Conservation (phyloP, 2,113 vertebrate genomes). For the Gnathonemus echidnorhynchus region DNA sequence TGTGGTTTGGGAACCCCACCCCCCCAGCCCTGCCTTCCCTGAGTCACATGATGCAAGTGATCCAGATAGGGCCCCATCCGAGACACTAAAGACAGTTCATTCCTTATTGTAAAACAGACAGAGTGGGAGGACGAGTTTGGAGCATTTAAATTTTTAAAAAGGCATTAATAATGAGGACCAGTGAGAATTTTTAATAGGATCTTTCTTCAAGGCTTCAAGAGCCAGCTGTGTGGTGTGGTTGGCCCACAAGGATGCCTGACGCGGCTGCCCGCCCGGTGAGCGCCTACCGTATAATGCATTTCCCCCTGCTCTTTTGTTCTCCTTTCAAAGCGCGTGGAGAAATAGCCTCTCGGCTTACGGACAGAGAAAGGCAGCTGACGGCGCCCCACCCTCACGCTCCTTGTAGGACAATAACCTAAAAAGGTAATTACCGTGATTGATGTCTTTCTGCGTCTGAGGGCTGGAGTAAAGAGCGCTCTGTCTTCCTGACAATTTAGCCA, state of each 20-base stretch:
- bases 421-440: slow-evolving; percentile 31
- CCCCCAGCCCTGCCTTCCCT: background rate
- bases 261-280: background rate
- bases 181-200: background rate
- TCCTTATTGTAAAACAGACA: background rate
- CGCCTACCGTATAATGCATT: background rate
- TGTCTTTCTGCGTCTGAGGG: slow-evolving; percentile 3
- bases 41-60: background rate
- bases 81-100: background rate
- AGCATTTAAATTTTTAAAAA: background rate
- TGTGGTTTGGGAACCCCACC: background rate
- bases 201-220: background rate
- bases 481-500: slow-evolving; percentile 23
- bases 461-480: slow-evolving; percentile 4
- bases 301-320: background rate
- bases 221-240: background rate
- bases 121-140: background rate
- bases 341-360: background rate
- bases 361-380: background rate
- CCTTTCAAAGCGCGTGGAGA: slow-evolving; percentile 7
- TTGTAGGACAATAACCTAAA: slow-evolving; percentile 26
- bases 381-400: background rate
- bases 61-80: background rate
- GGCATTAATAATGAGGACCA: background rate
- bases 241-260: background rate